These are phyloP conservation scores for Aporrectodea caliginosa DNA, from an alignment of 1,140 invertebrate species.

Conservation along the genomic window DNA sequence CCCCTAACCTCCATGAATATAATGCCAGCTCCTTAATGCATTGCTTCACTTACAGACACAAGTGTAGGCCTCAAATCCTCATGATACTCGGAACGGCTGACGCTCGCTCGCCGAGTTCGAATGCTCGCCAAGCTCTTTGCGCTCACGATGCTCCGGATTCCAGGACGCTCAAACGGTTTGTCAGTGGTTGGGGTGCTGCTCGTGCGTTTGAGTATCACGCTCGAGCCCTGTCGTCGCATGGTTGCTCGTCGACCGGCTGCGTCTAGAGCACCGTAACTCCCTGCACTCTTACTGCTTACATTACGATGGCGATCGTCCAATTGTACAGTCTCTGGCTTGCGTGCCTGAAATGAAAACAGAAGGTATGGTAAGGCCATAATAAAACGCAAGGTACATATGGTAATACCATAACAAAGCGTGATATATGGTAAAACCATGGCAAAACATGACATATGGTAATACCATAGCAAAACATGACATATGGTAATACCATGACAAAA, in stretches of 20 bases:
- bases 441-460: too few relatives aligned
- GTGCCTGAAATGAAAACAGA: too few relatives aligned
- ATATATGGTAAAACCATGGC: too few relatives aligned
- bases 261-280: background rate
- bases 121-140: slow-evolving; percentile 4
- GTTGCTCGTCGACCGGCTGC: background rate
- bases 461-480: too few relatives aligned
- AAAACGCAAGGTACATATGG: too few relatives aligned
- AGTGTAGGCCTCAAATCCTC: slow-evolving; percentile 1
- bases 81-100: slow-evolving; percentile 15
- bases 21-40: too few relatives aligned
- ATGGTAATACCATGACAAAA: too few relatives aligned
- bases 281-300: background rate
- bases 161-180: background rate
- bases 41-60: background rate
- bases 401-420: too few relatives aligned
- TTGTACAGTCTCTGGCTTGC: background rate
- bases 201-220: background rate
- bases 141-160: background rate
- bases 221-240: background rate
- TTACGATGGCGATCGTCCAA: background rate
- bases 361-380: too few relatives aligned
- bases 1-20: too few relatives aligned
- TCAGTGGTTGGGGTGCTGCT: background rate
- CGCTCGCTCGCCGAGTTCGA: background rate